Evolutionary conservation across 1,140 invertebrate species (phyloP).

Genomic region (Drosophila athabasca): DNA sequence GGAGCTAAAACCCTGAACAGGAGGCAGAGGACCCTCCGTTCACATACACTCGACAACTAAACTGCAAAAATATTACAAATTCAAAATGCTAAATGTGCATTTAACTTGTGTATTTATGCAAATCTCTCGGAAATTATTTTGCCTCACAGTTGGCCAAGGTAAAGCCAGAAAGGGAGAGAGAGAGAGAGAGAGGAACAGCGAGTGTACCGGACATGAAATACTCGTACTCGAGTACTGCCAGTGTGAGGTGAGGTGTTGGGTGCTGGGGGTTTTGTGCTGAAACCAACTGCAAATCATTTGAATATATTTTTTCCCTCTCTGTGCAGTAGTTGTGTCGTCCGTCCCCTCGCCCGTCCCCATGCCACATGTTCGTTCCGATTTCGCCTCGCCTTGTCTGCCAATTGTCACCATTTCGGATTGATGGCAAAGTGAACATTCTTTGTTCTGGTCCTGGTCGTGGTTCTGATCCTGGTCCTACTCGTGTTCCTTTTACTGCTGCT

Average conservation of each 20-base stretch:
- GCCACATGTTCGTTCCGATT: slow-evolving; percentile 49
- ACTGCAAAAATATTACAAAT: slow-evolving; percentile 80
- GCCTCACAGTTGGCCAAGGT: slow-evolving; percentile 20
- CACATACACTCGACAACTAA: slow-evolving; percentile 60
- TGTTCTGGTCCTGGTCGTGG: not conserved
- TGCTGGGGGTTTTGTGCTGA: not conserved
- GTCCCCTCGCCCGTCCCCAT: not conserved
- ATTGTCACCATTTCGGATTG: slow-evolving; percentile 76
- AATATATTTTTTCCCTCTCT: slow-evolving; percentile 49
- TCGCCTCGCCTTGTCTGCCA: slow-evolving; percentile 49
- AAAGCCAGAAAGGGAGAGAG: slow-evolving; percentile 1
- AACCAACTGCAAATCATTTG: slow-evolving; percentile 70
- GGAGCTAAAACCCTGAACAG: no score
- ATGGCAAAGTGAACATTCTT: slow-evolving; percentile 41
- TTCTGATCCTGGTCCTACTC: not conserved
- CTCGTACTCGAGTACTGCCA: slow-evolving; percentile 1
- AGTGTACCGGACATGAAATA: slow-evolving; percentile 27
- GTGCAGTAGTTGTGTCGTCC: slow-evolving; percentile 23
- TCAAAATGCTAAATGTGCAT: slow-evolving; percentile 83
- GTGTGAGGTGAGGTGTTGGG: not conserved
- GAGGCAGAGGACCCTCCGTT: not conserved
- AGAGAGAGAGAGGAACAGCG: not conserved
- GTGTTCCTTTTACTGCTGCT: no score
- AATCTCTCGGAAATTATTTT: slow-evolving; percentile 79
- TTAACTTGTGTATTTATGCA: slow-evolving; percentile 83